Percentiles rank a stretch among this genome's conserved stretches.
Conservation (phyloP, 2,113 vertebrate genomes). For the Actenoides hombroni region DNA sequence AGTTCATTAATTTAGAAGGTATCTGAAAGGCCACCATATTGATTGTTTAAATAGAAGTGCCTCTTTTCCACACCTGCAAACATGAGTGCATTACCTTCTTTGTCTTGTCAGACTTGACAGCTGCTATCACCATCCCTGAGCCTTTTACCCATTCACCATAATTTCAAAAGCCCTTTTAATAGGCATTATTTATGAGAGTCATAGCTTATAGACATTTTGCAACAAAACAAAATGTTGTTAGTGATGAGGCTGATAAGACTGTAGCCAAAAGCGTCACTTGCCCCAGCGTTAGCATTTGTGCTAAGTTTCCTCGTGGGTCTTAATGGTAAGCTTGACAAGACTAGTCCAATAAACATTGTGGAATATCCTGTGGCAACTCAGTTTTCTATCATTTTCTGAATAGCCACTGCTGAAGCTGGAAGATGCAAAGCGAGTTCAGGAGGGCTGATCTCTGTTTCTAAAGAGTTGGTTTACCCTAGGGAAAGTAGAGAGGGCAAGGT, state of each 20-base stretch:
- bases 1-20: neutral
- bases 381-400: neutral
- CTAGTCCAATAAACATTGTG: neutral
- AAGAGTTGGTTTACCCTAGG: neutral
- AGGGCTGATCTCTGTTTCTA: neutral
- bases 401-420: neutral
- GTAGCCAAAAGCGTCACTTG: neutral
- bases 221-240: neutral
- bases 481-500: neutral
- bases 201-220: neutral
- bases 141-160: neutral
- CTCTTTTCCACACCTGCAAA: neutral
- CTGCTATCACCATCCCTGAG: fast-evolving
- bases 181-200: neutral
- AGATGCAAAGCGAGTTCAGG: neutral
- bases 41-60: neutral
- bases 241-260: neutral
- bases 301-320: neutral
- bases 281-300: neutral
- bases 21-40: neutral
- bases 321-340: neutral
- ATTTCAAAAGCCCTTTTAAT: neutral
- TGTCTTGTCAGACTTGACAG: neutral
- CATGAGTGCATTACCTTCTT: neutral
- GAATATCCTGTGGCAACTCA: neutral